Conservation (phyloP, 2,888 invertebrate species). For the Eumacrocentrus americanus region DNA sequence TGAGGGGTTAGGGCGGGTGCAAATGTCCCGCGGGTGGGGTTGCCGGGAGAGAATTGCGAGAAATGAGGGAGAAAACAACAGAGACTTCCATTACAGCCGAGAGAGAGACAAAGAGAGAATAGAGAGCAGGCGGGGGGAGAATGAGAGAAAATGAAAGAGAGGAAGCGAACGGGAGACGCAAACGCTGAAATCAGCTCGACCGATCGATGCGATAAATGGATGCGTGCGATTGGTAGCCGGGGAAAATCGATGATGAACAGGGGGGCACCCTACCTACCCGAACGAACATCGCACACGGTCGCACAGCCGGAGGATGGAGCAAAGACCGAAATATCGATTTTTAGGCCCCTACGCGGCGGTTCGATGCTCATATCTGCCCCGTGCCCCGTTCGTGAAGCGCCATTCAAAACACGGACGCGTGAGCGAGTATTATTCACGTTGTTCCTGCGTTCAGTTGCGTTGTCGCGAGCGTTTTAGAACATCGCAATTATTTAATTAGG, state of each 20-base stretch:
- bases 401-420: conserved; percentile 55
- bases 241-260: conserved; percentile 55
- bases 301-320: conserved; percentile 67
- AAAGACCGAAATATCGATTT: conserved; percentile 76
- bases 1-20: background rate
- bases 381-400: conserved; percentile 52
- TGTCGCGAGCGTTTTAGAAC: background rate
- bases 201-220: conserved; percentile 81
- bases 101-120: conserved; percentile 16
- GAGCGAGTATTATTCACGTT: conserved; percentile 34
- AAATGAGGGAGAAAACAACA: background rate
- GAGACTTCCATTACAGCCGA: background rate
- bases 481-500: no score
- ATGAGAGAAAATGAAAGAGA: conserved; percentile 25
- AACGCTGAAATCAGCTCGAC: conserved; percentile 60
- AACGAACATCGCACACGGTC: conserved; percentile 35
- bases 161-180: conserved; percentile 44
- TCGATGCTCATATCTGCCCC: conserved; percentile 60
- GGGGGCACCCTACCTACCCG: conserved; percentile 48
- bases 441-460: conserved; percentile 9
- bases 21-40: background rate
- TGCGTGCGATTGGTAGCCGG: conserved; percentile 71
- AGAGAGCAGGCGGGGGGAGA: no score
- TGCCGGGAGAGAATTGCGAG: background rate
- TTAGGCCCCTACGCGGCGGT: conserved; percentile 69